phyloP scores from a whole-genome alignment of 2,113 vertebrate species.

The Hassar affinis region DNA sequence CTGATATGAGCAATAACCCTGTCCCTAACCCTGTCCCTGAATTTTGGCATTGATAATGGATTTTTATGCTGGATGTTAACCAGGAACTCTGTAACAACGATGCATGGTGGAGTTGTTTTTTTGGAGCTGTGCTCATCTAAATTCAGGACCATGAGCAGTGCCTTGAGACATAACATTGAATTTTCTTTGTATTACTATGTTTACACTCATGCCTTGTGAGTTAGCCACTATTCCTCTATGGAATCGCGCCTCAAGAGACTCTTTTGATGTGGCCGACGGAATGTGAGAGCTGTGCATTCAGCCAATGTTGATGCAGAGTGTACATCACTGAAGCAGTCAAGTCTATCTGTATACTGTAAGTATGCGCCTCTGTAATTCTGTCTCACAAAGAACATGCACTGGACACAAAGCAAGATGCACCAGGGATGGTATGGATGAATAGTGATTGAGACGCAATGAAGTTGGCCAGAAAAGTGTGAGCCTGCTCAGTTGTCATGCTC shows the following conservation, averaged over 20 bases:
- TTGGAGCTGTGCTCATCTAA: background rate
- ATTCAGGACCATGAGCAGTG: conserved; percentile 11
- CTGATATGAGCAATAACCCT: background rate
- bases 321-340: background rate
- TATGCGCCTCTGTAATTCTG: background rate
- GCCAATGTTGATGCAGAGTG: background rate
- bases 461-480: background rate
- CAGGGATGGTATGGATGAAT: background rate
- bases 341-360: background rate
- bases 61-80: background rate
- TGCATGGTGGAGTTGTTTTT: background rate
- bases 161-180: conserved; percentile 8
- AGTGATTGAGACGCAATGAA: conserved; percentile 20
- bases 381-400: background rate
- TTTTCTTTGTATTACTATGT: conserved; percentile 6
- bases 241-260: conserved; percentile 1
- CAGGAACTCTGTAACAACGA: background rate
- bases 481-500: conserved; percentile 9
- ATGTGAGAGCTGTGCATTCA: background rate
- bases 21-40: background rate
- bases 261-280: background rate
- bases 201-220: background rate
- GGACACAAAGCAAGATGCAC: background rate
- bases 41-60: background rate
- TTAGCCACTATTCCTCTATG: conserved; percentile 2